These are phyloP conservation scores for Drosophila barbarae DNA, from an alignment of 2,888 invertebrate species.

Conservation along the genomic window DNA sequence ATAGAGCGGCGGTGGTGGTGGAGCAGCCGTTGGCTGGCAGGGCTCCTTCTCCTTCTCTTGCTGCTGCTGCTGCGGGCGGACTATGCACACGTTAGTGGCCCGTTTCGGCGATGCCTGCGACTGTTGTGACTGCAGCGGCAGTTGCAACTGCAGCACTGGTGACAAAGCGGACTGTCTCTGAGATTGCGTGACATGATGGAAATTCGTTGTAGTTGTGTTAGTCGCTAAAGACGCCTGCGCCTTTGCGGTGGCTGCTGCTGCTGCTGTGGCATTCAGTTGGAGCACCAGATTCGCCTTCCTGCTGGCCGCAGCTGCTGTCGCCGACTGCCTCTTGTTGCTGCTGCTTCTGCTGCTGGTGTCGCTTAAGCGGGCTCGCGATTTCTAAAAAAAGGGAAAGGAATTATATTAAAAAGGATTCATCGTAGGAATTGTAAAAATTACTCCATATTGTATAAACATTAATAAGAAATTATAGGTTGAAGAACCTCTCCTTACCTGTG, in stretches of 20 bases:
- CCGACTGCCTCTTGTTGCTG: constrained; percentile 38
- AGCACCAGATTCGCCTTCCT: constrained; percentile 38
- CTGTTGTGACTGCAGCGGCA: constrained; percentile 54
- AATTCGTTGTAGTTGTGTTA: constrained; percentile 59
- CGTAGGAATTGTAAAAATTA: not conserved
- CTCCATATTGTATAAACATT: not conserved
- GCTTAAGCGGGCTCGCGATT: constrained; percentile 74
- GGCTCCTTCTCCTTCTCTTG: constrained; percentile 50
- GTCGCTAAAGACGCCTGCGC: constrained; percentile 70
- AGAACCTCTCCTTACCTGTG: constrained; percentile 71
- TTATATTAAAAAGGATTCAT: not conserved
- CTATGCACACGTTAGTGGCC: constrained; percentile 71
- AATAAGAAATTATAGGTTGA: not conserved
- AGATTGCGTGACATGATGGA: constrained; percentile 75
- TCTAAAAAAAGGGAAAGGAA: constrained; percentile 50
- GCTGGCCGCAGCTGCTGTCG: constrained; percentile 33
- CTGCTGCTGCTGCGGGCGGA: constrained; percentile 73
- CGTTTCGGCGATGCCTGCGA: constrained; percentile 65
- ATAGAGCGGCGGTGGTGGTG: constrained; percentile 65
- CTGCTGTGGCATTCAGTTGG: constrained; percentile 35
- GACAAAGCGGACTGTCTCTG: constrained; percentile 52
- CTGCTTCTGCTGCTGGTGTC: constrained; percentile 48
- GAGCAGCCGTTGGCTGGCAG: constrained; percentile 39
- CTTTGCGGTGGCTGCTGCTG: constrained; percentile 51
- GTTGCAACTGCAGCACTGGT: constrained; percentile 52